Percentiles rank a stretch among this genome's conserved stretches.
Evolutionary conservation across 2,797 vertebrate genomes (phyloP).

Genomic region (Lepilemur ruficaudatus): DNA sequence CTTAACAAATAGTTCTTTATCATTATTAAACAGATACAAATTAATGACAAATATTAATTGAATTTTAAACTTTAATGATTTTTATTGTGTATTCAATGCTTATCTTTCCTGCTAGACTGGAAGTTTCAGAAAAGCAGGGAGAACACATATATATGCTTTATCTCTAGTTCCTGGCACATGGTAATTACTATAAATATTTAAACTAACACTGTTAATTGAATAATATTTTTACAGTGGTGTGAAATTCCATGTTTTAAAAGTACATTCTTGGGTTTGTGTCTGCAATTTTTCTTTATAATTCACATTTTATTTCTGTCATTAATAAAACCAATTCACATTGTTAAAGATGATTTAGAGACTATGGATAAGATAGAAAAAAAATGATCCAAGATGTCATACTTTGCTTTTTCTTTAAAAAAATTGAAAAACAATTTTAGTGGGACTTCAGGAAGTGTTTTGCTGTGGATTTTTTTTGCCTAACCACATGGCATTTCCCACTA

Average conservation of each 20-base stretch:
- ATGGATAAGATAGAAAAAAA: background rate
- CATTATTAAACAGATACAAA: background rate
- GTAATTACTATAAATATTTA: background rate
- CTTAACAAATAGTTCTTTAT: background rate
- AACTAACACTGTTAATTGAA: background rate
- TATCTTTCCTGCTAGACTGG: background rate
- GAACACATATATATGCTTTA: background rate
- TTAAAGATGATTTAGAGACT: background rate
- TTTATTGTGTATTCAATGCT: background rate
- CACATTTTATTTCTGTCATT: background rate
- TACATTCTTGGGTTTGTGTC: background rate
- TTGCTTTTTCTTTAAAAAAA: background rate
- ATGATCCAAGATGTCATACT: background rate
- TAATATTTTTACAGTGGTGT: background rate
- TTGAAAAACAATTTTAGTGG: conserved; percentile 19
- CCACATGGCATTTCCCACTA: background rate
- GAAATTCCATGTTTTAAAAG: background rate
- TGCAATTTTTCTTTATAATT: background rate
- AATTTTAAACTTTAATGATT: conserved; percentile 28
- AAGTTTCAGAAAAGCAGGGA: background rate
- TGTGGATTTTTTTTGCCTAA: conserved; percentile 1
- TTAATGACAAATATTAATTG: background rate
- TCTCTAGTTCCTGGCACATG: background rate
- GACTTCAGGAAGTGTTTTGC: background rate
- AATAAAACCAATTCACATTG: background rate